Evolutionary conservation across 2,888 invertebrate genomes (phyloP).

Genomic region (Drosophila vallismaia): DNA sequence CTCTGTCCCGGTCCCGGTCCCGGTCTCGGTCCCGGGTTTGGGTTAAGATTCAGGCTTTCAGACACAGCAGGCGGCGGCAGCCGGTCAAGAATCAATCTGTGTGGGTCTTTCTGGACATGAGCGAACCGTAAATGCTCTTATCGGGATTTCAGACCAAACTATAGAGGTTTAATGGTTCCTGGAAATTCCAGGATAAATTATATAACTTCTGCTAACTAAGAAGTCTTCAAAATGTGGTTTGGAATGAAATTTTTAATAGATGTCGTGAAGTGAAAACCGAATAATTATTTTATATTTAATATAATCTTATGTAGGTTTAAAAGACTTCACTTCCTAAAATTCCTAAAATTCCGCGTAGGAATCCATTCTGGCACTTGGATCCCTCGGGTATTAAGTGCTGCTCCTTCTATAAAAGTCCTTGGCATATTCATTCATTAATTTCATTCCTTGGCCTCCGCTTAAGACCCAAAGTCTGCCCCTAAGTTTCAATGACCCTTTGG

Average conservation of each 20-base stretch:
- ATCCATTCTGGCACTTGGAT: not conserved
- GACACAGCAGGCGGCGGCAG: constrained; percentile 68
- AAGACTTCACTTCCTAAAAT: too few relatives aligned
- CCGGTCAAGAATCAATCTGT: constrained; percentile 45
- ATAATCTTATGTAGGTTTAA: too few relatives aligned
- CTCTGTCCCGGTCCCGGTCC: not conserved
- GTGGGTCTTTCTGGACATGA: constrained; percentile 1
- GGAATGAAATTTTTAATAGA: too few relatives aligned
- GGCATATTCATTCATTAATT: constrained; percentile 1
- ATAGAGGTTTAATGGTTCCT: not conserved
- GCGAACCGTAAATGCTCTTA: constrained; percentile 56
- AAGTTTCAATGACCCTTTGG: constrained; percentile 1
- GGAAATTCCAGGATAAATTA: not conserved
- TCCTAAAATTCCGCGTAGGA: too few relatives aligned
- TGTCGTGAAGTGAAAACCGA: too few relatives aligned
- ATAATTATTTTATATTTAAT: too few relatives aligned
- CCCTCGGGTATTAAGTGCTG: not conserved
- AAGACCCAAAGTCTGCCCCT: not conserved
- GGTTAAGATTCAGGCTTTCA: constrained; percentile 10
- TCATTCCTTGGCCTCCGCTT: constrained; percentile 5
- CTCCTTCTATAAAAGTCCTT: not conserved
- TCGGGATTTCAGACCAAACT: not conserved
- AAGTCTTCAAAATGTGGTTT: not conserved
- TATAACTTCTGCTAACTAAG: not conserved
- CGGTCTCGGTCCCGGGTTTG: not conserved